phyloP scores from a whole-genome alignment of 1,140 invertebrate genomes.

The Zaprionus kolodkinae region DNA sequence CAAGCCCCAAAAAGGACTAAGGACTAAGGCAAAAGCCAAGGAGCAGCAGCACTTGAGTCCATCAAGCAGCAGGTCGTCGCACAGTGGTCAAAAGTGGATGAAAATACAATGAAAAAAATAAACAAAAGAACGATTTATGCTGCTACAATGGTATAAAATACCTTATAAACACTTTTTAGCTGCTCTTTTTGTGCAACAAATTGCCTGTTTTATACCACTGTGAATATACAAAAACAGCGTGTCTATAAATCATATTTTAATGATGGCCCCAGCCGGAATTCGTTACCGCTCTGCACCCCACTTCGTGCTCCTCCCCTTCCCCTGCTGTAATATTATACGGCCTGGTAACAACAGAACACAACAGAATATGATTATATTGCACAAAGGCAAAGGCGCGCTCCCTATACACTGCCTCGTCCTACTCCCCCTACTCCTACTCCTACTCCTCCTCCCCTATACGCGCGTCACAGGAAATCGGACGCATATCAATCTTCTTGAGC shows the following conservation, averaged over 20 bases:
- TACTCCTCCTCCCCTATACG: background rate
- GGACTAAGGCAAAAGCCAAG: slow-evolving; percentile 30
- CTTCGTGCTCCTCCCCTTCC: background rate
- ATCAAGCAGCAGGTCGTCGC: slow-evolving; percentile 32
- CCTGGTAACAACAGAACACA: slow-evolving; percentile 1
- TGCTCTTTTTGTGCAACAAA: background rate
- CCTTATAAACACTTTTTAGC: background rate
- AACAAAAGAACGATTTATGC: background rate
- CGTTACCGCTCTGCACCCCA: slow-evolving; percentile 35
- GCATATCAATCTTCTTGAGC: slow-evolving; percentile 56
- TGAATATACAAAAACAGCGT: slow-evolving; percentile 6
- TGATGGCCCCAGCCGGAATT: slow-evolving; percentile 66
- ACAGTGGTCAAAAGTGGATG: background rate
- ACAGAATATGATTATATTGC: slow-evolving; percentile 43
- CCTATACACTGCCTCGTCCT: background rate
- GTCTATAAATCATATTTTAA: slow-evolving; percentile 79
- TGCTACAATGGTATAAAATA: too few species aligned
- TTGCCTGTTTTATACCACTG: background rate
- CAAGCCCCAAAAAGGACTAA: slow-evolving; percentile 28
- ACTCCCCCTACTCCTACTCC: background rate
- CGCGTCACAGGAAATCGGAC: slow-evolving; percentile 57
- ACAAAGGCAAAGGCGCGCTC: slow-evolving; percentile 15
- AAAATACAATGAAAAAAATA: background rate
- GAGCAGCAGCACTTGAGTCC: slow-evolving; percentile 40
- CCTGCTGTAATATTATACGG: slow-evolving; percentile 62